Percentiles rank a stretch among this genome's conserved stretches.
Conservation (phyloP, 1,140 invertebrate species). For the Dreissena rostriformis region DNA sequence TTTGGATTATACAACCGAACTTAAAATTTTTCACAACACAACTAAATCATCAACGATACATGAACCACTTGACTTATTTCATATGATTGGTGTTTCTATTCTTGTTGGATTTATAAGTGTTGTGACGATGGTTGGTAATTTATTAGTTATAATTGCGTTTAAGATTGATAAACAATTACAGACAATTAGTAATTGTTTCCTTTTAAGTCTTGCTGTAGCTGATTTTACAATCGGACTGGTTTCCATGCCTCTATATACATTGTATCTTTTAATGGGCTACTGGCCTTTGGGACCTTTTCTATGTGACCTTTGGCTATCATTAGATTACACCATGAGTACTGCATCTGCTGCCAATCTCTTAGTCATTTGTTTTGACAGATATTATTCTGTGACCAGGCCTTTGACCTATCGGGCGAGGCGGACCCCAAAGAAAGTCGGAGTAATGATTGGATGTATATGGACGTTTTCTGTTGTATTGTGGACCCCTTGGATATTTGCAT, state of each 20-base stretch:
- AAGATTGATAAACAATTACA: slow-evolving; percentile 97
- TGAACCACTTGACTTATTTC: not conserved
- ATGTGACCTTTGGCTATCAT: slow-evolving; percentile 85
- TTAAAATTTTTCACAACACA: no score
- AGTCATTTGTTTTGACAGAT: slow-evolving; percentile 92
- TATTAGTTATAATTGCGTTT: slow-evolving; percentile 97
- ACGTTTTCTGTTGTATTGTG: slow-evolving; percentile 87
- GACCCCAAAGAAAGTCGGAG: slow-evolving; percentile 94
- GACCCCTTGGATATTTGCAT: slow-evolving; percentile 99
- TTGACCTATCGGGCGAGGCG: slow-evolving; percentile 97
- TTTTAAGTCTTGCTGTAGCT: slow-evolving; percentile 84
- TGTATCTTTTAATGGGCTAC: slow-evolving; percentile 78
- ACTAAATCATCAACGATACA: no score
- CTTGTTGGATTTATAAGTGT: slow-evolving; percentile 72
- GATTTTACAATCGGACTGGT: slow-evolving; percentile 79
- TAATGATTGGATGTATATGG: slow-evolving; percentile 91
- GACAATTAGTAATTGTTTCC: slow-evolving; percentile 99
- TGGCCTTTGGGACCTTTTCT: slow-evolving; percentile 79
- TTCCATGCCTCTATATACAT: slow-evolving; percentile 80
- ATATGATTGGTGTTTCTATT: slow-evolving; percentile 74
- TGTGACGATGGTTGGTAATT: slow-evolving; percentile 87
- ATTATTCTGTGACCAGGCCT: slow-evolving; percentile 94
- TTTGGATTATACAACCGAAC: no score
- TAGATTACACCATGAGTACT: slow-evolving; percentile 88
- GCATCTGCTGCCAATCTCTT: slow-evolving; percentile 81